Conservation (phyloP, 2,797 vertebrate genomes). For the Rhodeus uyekii region DNA sequence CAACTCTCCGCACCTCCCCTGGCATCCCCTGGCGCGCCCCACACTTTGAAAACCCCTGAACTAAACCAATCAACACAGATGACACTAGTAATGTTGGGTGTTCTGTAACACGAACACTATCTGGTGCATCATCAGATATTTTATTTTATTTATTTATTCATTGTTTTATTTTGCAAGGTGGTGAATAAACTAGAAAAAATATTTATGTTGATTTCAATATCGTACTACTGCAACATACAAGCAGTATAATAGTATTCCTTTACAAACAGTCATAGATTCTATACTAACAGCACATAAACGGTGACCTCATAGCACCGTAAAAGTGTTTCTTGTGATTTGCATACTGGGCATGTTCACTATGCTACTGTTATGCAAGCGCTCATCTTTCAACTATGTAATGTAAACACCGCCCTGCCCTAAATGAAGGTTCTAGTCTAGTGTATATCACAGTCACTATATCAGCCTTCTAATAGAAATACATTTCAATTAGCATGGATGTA, state of each 20-base stretch:
- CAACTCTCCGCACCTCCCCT: no score
- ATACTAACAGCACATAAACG: neutral
- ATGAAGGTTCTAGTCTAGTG: neutral
- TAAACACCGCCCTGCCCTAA: conserved; percentile 29
- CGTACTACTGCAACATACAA: neutral
- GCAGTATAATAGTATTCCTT: neutral
- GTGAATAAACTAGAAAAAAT: neutral
- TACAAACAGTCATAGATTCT: neutral
- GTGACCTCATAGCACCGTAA: neutral
- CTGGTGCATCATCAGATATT: neutral
- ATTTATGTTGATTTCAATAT: neutral
- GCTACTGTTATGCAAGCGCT: conserved; percentile 18
- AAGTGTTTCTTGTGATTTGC: neutral
- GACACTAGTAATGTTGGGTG: neutral
- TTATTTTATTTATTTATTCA: neutral
- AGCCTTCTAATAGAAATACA: conserved; percentile 38
- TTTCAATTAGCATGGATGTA: conserved; percentile 52
- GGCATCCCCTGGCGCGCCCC: no score
- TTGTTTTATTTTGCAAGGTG: no score
- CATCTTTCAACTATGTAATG: conserved; percentile 18
- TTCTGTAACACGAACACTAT: neutral
- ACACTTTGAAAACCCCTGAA: no score
- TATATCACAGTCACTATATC: neutral
- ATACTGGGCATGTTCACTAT: conserved; percentile 18
- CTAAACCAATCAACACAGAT: neutral